phyloP scores from a whole-genome alignment of 30 jellyfish, hydroid and myxozoan genomes.

The Mastigias papua region DNA sequence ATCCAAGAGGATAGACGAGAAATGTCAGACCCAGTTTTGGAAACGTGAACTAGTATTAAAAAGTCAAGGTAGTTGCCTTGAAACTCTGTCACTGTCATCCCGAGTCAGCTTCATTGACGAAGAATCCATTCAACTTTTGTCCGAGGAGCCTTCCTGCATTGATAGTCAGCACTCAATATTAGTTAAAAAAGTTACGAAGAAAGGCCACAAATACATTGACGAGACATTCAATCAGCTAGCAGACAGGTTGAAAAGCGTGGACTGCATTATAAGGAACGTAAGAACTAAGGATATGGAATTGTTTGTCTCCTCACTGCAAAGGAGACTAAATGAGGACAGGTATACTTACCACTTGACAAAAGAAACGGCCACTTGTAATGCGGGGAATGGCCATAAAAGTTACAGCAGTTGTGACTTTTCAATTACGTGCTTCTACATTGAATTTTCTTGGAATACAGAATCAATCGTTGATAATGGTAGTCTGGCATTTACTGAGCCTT shows the following conservation, averaged over 20 bases:
- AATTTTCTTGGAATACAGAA: not conserved
- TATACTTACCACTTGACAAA: constrained; percentile 20
- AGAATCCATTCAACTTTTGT: constrained; percentile 16
- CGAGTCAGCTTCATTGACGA: constrained; percentile 32
- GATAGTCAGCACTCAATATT: constrained; percentile 67
- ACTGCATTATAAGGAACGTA: constrained; percentile 34
- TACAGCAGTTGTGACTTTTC: not conserved
- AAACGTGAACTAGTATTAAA: constrained; percentile 31
- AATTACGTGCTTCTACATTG: not conserved
- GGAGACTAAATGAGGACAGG: constrained; percentile 36
- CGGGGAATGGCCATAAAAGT: not conserved
- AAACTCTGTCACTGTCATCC: constrained; percentile 29
- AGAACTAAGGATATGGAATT: constrained; percentile 43
- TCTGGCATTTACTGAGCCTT: too few species aligned
- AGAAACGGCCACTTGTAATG: constrained; percentile 52
- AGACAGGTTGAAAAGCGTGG: constrained; percentile 23
- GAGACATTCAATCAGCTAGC: constrained; percentile 63
- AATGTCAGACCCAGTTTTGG: constrained; percentile 53
- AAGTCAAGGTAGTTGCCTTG: constrained; percentile 59
- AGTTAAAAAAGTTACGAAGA: constrained; percentile 25
- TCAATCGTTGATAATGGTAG: not conserved
- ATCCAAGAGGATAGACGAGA: constrained; percentile 24
- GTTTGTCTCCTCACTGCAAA: constrained; percentile 43
- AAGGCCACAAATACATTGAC: constrained; percentile 21
- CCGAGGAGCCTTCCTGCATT: constrained; percentile 61